Conservation (phyloP, 2,888 invertebrate species). For the Neria commutata region DNA sequence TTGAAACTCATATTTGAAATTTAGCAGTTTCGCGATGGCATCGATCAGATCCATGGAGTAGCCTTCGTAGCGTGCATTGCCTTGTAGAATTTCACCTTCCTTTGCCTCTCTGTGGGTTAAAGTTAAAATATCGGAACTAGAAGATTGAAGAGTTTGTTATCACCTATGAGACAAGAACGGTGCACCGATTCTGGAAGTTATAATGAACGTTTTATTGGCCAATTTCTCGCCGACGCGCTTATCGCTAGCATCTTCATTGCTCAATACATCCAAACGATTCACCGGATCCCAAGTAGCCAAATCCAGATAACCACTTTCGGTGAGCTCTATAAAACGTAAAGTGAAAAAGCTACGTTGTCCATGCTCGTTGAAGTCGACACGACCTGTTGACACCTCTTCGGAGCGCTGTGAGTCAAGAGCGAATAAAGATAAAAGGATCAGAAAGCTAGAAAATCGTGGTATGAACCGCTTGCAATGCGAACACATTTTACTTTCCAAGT, state of each 20-base stretch:
- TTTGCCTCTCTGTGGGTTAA: constrained; percentile 57
- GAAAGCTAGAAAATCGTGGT: too few species aligned
- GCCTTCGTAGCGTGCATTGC: constrained; percentile 83
- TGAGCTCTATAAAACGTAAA: constrained; percentile 72
- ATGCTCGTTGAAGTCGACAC: constrained; percentile 58
- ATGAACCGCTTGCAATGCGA: too few species aligned
- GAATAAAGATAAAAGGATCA: background rate
- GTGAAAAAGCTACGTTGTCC: constrained; percentile 74
- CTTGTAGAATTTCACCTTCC: constrained; percentile 68
- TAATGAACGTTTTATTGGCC: constrained; percentile 72
- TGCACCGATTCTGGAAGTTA: constrained; percentile 75
- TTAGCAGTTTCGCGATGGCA: constrained; percentile 73
- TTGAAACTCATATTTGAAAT: constrained; percentile 74
- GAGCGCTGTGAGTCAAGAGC: constrained; percentile 42
- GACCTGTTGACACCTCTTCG: constrained; percentile 56
- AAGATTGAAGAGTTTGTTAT: background rate
- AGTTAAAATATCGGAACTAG: background rate
- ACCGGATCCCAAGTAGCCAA: constrained; percentile 62
- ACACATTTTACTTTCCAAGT: too few species aligned
- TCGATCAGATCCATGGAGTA: constrained; percentile 91
- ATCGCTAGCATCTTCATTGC: constrained; percentile 68
- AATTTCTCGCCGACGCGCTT: constrained; percentile 57
- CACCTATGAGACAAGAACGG: constrained; percentile 71
- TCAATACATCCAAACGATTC: constrained; percentile 62
- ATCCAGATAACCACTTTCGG: constrained; percentile 65